phyloP scores from a whole-genome alignment of 1,140 invertebrate species.

The Phthorimaea operculella region DNA sequence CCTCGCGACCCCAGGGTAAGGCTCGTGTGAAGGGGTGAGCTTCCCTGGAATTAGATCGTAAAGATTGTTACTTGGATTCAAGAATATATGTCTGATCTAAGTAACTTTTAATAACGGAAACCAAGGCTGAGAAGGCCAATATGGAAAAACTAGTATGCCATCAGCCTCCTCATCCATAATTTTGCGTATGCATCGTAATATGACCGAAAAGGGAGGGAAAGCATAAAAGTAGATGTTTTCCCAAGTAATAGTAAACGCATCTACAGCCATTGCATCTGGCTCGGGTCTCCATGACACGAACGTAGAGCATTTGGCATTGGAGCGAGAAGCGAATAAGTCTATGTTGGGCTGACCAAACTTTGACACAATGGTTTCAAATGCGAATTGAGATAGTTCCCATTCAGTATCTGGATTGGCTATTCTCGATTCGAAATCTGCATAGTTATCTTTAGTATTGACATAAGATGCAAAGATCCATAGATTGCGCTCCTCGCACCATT shows the following conservation, averaged over 20 bases:
- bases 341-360: background rate
- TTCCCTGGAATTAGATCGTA: background rate
- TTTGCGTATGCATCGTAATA: background rate
- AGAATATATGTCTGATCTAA: background rate
- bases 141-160: background rate
- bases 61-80: background rate
- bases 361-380: background rate
- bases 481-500: background rate
- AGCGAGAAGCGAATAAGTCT: background rate
- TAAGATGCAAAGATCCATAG: background rate
- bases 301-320: background rate
- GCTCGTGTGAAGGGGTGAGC: background rate
- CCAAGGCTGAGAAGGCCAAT: background rate
- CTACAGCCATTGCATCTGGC: background rate
- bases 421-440: background rate
- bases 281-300: background rate
- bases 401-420: background rate
- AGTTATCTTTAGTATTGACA: background rate
- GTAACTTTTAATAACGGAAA: background rate
- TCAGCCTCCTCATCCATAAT: background rate
- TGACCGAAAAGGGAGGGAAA: background rate
- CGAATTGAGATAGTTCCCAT: background rate
- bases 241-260: conserved; percentile 1
- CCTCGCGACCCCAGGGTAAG: background rate
- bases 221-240: background rate